Evolutionary conservation across 2,113 vertebrate genomes (phyloP).

Genomic region (Coptodon bakossiorum): DNA sequence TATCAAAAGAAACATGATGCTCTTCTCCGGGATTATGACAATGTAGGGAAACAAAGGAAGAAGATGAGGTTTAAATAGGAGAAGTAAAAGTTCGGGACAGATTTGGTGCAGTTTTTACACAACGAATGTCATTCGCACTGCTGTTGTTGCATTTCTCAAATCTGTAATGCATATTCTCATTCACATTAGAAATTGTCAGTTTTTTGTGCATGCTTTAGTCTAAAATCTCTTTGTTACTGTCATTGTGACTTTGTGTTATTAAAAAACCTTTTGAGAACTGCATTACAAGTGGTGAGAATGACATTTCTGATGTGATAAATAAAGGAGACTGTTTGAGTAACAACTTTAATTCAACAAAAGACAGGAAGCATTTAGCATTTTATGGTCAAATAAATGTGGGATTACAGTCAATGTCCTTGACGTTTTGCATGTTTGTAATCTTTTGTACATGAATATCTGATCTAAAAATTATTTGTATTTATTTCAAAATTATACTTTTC

Average conservation of each 20-base stretch:
- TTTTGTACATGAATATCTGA: neutral
- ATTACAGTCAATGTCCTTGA: neutral
- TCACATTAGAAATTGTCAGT: too few species aligned
- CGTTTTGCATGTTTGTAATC: fast-evolving
- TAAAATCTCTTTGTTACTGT: too few species aligned
- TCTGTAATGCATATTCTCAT: too few species aligned
- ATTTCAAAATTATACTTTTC: neutral
- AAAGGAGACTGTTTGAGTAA: fast-evolving
- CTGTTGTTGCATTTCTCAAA: too few species aligned
- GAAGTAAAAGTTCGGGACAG: fast-evolving
- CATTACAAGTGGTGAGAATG: neutral
- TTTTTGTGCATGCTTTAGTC: too few species aligned
- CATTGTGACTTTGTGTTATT: too few species aligned
- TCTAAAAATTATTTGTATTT: fast-evolving
- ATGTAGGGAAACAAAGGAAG: fast-evolving
- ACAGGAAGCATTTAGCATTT: too few species aligned
- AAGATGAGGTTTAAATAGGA: neutral
- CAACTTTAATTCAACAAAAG: neutral
- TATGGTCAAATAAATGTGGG: too few species aligned
- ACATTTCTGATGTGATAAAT: neutral
- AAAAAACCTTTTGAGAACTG: fast-evolving
- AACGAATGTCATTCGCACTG: fast-evolving
- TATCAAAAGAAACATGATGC: too few species aligned
- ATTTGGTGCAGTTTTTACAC: fast-evolving
- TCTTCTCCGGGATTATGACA: too few species aligned